Conservation (phyloP, 2,113 vertebrate species). For the Lampris incognitus region DNA sequence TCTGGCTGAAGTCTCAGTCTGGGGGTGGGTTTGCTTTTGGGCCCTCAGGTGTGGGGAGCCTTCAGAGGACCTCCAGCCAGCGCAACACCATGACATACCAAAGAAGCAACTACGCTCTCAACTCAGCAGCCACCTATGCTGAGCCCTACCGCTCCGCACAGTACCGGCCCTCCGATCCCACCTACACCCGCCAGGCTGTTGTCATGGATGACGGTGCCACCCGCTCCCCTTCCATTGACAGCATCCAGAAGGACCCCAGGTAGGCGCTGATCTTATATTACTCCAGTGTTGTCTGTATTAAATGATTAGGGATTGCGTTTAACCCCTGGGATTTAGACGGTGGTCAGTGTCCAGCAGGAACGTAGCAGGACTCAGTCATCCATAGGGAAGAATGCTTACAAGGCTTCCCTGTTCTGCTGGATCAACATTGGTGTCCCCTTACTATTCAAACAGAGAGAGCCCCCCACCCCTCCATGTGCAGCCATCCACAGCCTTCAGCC, state of each 20-base stretch:
- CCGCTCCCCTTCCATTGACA: slow-evolving; percentile 95
- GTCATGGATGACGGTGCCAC: slow-evolving; percentile 88
- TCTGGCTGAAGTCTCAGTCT: slow-evolving; percentile 16
- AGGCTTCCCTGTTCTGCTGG: slow-evolving; percentile 67
- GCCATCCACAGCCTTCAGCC: slow-evolving; percentile 43
- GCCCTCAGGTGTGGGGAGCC: slow-evolving; percentile 88
- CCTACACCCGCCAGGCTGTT: slow-evolving; percentile 79
- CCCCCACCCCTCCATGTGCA: slow-evolving; percentile 29
- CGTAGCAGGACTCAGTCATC: slow-evolving; percentile 26
- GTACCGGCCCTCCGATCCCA: slow-evolving; percentile 86
- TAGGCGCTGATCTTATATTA: slow-evolving; percentile 50
- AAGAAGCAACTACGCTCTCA: slow-evolving; percentile 91
- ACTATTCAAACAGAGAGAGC: slow-evolving; percentile 67
- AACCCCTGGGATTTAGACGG: neutral
- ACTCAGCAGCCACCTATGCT: slow-evolving; percentile 86
- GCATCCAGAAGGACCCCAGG: slow-evolving; percentile 98
- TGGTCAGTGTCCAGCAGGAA: neutral
- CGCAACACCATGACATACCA: slow-evolving; percentile 94
- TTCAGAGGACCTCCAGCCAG: slow-evolving; percentile 94
- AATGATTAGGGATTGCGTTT: neutral
- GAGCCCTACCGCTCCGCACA: slow-evolving; percentile 89
- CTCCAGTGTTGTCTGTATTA: neutral
- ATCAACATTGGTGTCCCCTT: slow-evolving; percentile 68
- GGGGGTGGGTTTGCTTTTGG: neutral
- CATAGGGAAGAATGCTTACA: slow-evolving; percentile 54